Percentiles rank a stretch among this genome's conserved stretches.
Conservation (phyloP, 2,113 vertebrate genomes). For the Mustela lutreola region DNA sequence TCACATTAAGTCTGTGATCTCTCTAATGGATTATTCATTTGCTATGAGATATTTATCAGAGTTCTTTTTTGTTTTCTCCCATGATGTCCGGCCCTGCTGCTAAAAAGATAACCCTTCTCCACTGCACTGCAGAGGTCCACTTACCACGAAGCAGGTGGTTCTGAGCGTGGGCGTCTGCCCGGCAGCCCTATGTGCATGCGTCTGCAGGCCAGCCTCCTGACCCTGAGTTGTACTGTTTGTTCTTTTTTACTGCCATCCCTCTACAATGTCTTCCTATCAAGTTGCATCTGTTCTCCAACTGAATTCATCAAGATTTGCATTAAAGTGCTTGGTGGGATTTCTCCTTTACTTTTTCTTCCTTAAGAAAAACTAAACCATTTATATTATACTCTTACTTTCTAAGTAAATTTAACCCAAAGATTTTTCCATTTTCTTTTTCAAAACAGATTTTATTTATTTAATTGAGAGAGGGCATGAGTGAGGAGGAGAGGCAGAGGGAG, state of each 20-base stretch:
- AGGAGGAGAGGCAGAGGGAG: background rate
- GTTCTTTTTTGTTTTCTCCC: background rate
- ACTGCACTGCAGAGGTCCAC: background rate
- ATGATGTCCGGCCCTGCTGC: background rate
- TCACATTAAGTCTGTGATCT: background rate
- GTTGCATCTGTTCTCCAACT: background rate
- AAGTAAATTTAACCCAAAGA: background rate
- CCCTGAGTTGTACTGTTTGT: background rate
- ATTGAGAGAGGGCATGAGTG: background rate
- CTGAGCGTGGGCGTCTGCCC: fast-evolving
- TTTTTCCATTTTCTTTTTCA: background rate
- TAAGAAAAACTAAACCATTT: background rate
- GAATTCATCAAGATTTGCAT: background rate
- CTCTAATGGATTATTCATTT: background rate
- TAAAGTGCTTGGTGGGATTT: background rate
- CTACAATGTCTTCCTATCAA: background rate
- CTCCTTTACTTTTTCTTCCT: background rate
- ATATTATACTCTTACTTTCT: conserved; percentile 5
- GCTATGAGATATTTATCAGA: background rate
- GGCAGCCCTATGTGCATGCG: too few relatives aligned
- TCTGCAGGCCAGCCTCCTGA: background rate
- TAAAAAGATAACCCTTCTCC: background rate
- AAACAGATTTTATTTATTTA: background rate
- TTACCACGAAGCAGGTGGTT: background rate
- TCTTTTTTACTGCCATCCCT: background rate